These are phyloP conservation scores for Troides aeacus DNA, from an alignment of 2,888 invertebrate species.

Conservation along the genomic window DNA sequence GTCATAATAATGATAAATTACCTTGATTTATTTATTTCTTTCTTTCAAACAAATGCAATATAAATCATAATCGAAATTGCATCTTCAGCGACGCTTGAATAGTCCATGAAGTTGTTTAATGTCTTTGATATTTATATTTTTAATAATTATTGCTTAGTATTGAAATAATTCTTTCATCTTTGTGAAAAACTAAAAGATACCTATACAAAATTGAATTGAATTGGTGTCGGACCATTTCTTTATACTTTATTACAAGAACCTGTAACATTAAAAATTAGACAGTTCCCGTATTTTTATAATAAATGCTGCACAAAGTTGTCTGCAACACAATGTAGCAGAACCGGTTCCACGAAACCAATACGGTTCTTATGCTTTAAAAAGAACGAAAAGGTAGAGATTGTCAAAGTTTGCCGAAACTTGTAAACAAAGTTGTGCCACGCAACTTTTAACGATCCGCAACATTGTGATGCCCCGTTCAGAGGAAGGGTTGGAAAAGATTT, in stretches of 20 bases:
- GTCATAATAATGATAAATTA: too few species aligned
- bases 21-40: too few species aligned
- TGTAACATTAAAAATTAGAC: background rate
- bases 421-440: conserved; percentile 10
- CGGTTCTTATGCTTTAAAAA: conserved; percentile 1
- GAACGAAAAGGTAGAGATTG: background rate
- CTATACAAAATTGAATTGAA: too few species aligned
- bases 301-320: background rate
- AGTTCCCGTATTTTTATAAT: background rate
- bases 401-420: conserved; percentile 6
- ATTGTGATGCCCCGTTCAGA: background rate
- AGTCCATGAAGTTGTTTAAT: too few species aligned
- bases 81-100: too few species aligned
- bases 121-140: too few species aligned
- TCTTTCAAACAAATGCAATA: too few species aligned
- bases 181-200: too few species aligned
- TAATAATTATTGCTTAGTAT: too few species aligned
- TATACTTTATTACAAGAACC: background rate
- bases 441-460: conserved; percentile 8
- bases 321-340: background rate
- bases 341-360: background rate
- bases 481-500: background rate
- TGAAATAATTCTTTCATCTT: too few species aligned
- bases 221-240: background rate
- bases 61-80: too few species aligned